phyloP scores from a whole-genome alignment of 2,888 invertebrate genomes.

The Drosophila paramelanica region DNA sequence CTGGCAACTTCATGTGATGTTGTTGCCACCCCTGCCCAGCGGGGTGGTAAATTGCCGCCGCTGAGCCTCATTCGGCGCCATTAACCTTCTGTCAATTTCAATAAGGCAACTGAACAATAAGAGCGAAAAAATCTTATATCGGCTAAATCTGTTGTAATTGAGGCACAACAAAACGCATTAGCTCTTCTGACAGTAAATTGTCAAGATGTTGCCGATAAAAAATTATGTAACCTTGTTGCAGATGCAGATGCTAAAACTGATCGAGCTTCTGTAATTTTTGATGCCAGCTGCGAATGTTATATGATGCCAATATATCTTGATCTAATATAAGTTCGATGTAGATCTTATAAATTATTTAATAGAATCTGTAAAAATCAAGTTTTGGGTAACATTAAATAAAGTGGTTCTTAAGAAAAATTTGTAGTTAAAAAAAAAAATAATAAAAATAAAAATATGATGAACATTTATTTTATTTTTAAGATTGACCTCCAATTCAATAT shows the following conservation, averaged over 20 bases:
- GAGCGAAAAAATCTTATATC: slow-evolving; percentile 22
- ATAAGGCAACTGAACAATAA: slow-evolving; percentile 46
- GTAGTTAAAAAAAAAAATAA: too few species aligned
- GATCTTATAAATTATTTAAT: too few species aligned
- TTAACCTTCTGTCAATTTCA: slow-evolving; percentile 81
- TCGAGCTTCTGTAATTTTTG: neutral
- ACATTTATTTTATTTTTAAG: too few species aligned
- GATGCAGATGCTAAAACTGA: slow-evolving; percentile 1
- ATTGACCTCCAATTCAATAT: too few species aligned
- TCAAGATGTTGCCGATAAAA: slow-evolving; percentile 45
- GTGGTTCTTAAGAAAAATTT: too few species aligned
- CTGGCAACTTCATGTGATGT: slow-evolving; percentile 18
- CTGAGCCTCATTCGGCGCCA: slow-evolving; percentile 63
- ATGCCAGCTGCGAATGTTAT: slow-evolving; percentile 16
- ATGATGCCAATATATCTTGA: slow-evolving; percentile 1
- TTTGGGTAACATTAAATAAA: too few species aligned
- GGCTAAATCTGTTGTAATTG: slow-evolving; percentile 73
- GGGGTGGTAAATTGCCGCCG: slow-evolving; percentile 75
- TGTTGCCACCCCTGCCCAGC: slow-evolving; percentile 47
- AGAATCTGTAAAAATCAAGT: too few species aligned
- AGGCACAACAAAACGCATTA: slow-evolving; percentile 40
- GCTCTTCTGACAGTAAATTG: slow-evolving; percentile 28
- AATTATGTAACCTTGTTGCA: slow-evolving; percentile 1
- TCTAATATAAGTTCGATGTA: too few species aligned
- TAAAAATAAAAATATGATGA: too few species aligned